A percentile compares a stretch with the other conserved stretches of the same genome.
Evolutionary conservation across 2,888 invertebrate genomes (phyloP).

Genomic region (Tipula helvola): DNA sequence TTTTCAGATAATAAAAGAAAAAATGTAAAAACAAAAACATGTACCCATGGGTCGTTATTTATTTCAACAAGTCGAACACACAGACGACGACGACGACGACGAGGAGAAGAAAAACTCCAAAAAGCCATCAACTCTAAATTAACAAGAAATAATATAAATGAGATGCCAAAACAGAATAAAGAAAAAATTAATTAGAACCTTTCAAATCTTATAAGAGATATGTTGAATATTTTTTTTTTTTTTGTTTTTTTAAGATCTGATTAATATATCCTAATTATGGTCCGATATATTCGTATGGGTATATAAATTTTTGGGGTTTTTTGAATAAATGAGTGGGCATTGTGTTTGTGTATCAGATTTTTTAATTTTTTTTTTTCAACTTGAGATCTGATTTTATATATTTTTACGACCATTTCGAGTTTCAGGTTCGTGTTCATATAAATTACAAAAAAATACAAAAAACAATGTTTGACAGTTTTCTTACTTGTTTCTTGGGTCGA

Average conservation of each 20-base stretch:
- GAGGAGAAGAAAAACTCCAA: background rate
- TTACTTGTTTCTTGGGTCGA: background rate
- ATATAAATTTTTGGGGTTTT: background rate
- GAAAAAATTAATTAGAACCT: background rate
- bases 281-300: background rate
- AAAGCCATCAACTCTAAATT: background rate
- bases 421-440: background rate
- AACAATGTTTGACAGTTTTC: background rate
- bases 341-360: background rate
- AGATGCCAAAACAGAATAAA: background rate
- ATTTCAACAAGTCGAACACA: slow-evolving; percentile 5
- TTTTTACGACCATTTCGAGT: background rate
- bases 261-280: slow-evolving; percentile 4
- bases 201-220: background rate
- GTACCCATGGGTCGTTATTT: slow-evolving; percentile 4
- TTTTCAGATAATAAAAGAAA: background rate
- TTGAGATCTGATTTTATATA: background rate
- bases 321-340: background rate
- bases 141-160: slow-evolving; percentile 4
- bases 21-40: background rate
- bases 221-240: background rate
- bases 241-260: background rate
- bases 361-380: background rate
- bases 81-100: background rate
- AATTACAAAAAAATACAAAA: background rate